phyloP scores from a whole-genome alignment of 2,113 vertebrate genomes.

The Lynx canadensis region DNA sequence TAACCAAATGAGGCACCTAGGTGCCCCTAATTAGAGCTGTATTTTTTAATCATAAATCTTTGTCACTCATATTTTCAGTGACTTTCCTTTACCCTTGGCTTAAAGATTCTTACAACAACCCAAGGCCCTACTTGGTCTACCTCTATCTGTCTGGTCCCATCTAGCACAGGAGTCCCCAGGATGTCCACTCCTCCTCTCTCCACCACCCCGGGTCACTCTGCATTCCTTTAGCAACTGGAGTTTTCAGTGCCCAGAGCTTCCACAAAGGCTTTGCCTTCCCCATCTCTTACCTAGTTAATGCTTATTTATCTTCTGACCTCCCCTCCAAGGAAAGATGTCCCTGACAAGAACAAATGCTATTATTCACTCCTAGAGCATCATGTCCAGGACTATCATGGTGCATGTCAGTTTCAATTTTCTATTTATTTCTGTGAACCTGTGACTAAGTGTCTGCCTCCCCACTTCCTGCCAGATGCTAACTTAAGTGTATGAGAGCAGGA shows the following conservation, averaged over 20 bases:
- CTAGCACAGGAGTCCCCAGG: not conserved
- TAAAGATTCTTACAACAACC: not conserved
- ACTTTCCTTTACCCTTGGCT: not conserved
- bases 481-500: not conserved
- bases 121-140: not conserved
- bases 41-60: not conserved
- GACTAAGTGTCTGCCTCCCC: not conserved
- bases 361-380: not conserved
- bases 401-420: not conserved
- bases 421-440: conserved; percentile 1
- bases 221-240: not conserved
- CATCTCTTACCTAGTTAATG: not conserved
- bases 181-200: not conserved
- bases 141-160: not conserved
- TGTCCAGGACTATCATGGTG: not conserved
- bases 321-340: not conserved
- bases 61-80: not conserved
- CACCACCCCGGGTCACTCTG: not conserved
- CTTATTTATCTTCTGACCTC: not conserved
- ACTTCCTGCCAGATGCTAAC: not conserved
- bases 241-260: not conserved
- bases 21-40: not conserved
- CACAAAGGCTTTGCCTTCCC: not conserved
- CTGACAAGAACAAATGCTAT: not conserved
- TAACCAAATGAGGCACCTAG: too few relatives aligned